Percentiles rank a stretch among this genome's conserved stretches.
phyloP scores from a whole-genome alignment of 92 coral and sea anemone genomes.

The Muricea muricata region DNA sequence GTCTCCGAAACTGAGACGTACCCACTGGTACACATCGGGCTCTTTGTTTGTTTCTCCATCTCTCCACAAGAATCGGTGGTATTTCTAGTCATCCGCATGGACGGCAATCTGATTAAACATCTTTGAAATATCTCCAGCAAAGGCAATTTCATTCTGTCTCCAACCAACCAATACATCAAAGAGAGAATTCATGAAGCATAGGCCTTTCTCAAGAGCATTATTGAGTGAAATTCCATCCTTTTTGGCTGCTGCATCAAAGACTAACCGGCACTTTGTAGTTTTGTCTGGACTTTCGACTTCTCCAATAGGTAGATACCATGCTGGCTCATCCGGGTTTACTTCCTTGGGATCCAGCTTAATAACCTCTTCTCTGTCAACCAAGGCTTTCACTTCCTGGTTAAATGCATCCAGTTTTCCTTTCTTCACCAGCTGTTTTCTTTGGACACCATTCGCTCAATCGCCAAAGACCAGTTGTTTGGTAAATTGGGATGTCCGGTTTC shows the following conservation, averaged over 20 bases:
- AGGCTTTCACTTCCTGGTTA: conserved; percentile 11
- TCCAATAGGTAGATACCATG: conserved; percentile 24
- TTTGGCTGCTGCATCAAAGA: conserved; percentile 26
- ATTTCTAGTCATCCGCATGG: conserved; percentile 16
- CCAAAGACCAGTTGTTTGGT: conserved; percentile 65
- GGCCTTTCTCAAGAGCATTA: conserved; percentile 33
- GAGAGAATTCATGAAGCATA: conserved; percentile 9
- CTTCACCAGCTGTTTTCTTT: conserved; percentile 29
- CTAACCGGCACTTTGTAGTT: conserved; percentile 14
- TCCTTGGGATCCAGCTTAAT: conserved; percentile 5
- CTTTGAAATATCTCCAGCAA: conserved; percentile 5
- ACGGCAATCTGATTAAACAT: conserved; percentile 12
- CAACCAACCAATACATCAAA: conserved; percentile 3
- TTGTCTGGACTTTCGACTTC: conserved; percentile 29
- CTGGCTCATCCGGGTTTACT: conserved; percentile 18
- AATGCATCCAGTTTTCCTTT: conserved; percentile 13
- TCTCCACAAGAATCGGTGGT: conserved; percentile 1
- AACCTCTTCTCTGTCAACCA: conserved; percentile 31
- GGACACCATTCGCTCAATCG: conserved; percentile 52
- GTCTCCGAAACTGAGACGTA: conserved; percentile 14
- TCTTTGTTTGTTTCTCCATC: neutral
- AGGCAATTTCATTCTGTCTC: neutral
- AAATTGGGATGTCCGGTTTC: conserved; percentile 65
- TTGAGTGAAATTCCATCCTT: conserved; percentile 19
- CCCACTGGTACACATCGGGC: conserved; percentile 16